Conservation (phyloP, 2,113 vertebrate genomes). For the Neoarius graeffei region DNA sequence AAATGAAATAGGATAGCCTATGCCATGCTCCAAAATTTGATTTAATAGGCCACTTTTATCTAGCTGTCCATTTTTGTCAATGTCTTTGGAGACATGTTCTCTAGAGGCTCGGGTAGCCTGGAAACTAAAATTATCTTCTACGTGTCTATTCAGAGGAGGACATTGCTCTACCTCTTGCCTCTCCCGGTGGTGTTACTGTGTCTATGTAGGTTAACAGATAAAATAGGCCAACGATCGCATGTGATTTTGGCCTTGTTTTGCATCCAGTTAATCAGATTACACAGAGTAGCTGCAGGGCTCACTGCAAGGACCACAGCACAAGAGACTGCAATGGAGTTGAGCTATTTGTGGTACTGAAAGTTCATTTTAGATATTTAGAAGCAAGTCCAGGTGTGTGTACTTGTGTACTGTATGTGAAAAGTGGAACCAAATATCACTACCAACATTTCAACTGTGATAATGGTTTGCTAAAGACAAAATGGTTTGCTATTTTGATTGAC, state of each 20-base stretch:
- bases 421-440: no score
- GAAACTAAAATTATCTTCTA: slow-evolving; percentile 46
- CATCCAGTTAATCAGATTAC: background rate
- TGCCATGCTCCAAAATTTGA: slow-evolving; percentile 2
- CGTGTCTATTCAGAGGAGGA: slow-evolving; percentile 35
- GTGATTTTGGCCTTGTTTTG: slow-evolving; percentile 6
- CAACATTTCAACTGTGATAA: no score
- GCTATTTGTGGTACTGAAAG: background rate
- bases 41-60: slow-evolving; percentile 24
- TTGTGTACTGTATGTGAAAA: background rate
- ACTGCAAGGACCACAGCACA: background rate
- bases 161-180: slow-evolving; percentile 28
- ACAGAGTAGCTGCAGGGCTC: background rate
- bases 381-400: no score
- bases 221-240: slow-evolving; percentile 14
- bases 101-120: slow-evolving; percentile 40
- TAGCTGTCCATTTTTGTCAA: background rate
- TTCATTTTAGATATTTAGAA: background rate
- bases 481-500: no score
- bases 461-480: no score
- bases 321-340: background rate
- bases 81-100: slow-evolving; percentile 17
- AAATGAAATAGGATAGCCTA: slow-evolving; percentile 9
- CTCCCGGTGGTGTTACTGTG: slow-evolving; percentile 22
- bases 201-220: slow-evolving; percentile 45